phyloP scores from a whole-genome alignment of 2,113 vertebrate species.

The Perca schrenkii region DNA sequence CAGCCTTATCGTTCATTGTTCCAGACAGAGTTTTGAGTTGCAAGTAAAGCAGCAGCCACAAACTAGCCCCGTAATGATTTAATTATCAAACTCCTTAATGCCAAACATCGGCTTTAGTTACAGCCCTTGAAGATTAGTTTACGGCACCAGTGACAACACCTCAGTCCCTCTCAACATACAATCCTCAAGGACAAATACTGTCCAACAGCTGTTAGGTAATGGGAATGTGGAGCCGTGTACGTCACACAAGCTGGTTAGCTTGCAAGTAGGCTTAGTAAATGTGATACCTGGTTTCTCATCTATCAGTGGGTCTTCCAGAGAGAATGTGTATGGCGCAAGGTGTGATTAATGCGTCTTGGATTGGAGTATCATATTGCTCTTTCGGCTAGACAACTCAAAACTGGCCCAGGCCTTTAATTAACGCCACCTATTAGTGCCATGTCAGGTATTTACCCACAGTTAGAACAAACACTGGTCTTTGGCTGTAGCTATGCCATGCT shows the following conservation, averaged over 20 bases:
- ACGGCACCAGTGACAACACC: constrained; percentile 85
- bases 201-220: constrained; percentile 71
- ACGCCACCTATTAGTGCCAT: constrained; percentile 81
- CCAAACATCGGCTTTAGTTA: constrained; percentile 85
- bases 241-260: constrained; percentile 69
- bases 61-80: constrained; percentile 87
- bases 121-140: constrained; percentile 89
- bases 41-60: constrained; percentile 83
- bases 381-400: constrained; percentile 88
- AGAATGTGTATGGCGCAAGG: constrained; percentile 80
- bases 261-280: constrained; percentile 40
- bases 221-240: constrained; percentile 67
- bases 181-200: constrained; percentile 74
- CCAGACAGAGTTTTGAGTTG: constrained; percentile 86
- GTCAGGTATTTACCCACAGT: constrained; percentile 70
- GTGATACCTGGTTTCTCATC: constrained; percentile 64
- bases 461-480: constrained; percentile 43
- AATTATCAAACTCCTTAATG: constrained; percentile 91
- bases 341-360: constrained; percentile 92
- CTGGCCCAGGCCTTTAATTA: constrained; percentile 91
- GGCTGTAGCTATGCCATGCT: background rate
- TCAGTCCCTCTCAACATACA: constrained; percentile 88
- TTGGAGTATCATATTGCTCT: constrained; percentile 87
- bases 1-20: constrained; percentile 42
- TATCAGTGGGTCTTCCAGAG: constrained; percentile 66